phyloP scores from a whole-genome alignment of 2,888 invertebrate genomes.

The Conops quadrifasciatus region DNA sequence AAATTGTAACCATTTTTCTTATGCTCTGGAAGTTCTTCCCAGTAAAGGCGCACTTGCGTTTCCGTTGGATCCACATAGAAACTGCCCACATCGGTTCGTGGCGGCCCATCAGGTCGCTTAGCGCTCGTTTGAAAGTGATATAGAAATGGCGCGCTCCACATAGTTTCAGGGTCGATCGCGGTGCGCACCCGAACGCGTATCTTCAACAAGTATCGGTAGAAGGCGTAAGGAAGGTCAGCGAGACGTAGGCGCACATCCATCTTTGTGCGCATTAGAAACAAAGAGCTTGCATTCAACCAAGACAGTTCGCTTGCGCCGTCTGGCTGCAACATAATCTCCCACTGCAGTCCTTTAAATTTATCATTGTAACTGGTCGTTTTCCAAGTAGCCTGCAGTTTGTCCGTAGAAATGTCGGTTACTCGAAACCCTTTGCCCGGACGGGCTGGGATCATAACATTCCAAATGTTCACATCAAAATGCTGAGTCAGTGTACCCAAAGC shows the following conservation, averaged over 20 bases:
- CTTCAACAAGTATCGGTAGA: slow-evolving; percentile 71
- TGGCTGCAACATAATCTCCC: slow-evolving; percentile 55
- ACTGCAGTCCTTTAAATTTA: slow-evolving; percentile 49
- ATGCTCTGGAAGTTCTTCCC: slow-evolving; percentile 76
- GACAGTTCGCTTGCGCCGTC: slow-evolving; percentile 40
- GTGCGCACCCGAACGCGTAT: slow-evolving; percentile 73
- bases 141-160: slow-evolving; percentile 77
- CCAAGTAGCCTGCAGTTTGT: slow-evolving; percentile 55
- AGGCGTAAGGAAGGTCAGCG: slow-evolving; percentile 52
- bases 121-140: slow-evolving; percentile 70
- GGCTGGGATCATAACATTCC: slow-evolving; percentile 53
- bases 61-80: slow-evolving; percentile 73
- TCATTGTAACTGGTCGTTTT: slow-evolving; percentile 53
- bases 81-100: slow-evolving; percentile 76
- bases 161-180: slow-evolving; percentile 63
- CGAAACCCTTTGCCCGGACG: slow-evolving; percentile 52
- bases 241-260: slow-evolving; percentile 52
- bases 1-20: slow-evolving; percentile 80
- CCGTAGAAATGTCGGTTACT: slow-evolving; percentile 49
- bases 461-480: slow-evolving; percentile 49
- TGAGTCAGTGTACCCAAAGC: slow-evolving; percentile 68
- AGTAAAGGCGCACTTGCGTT: slow-evolving; percentile 77
- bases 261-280: slow-evolving; percentile 38
- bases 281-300: slow-evolving; percentile 36
- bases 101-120: slow-evolving; percentile 71